Base-by-base conservation (phyloP, 1,140 invertebrate genomes). In the Mamestra configurata region DNA sequence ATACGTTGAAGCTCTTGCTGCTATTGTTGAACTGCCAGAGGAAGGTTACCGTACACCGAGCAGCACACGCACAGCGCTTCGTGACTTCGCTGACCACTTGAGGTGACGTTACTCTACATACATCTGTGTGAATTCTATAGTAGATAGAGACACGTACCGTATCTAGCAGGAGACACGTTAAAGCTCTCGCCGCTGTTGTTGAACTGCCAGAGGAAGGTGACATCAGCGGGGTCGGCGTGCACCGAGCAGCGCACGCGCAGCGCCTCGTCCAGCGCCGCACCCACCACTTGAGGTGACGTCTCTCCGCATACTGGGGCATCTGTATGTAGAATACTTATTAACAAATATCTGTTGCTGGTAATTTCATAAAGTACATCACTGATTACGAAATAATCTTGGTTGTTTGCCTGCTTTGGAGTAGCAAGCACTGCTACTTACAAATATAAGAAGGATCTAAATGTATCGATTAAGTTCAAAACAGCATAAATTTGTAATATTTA, bases 21-120 rank as follows among this genome's bases (percentile, higher is more conserved):
- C 98, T 98, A 89, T 98, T 98, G 86, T 98, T 98, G 94, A 98
- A 98, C 86, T 98, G 97, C 98, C 98, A 98, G 8, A 97, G 95
- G 87, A 98, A 98, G 68, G 96, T 96, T 31, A 98, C 97, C 98
- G 73, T 97, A 97, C 20, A 99, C 98, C 55, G 97, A 96, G 88
- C 98, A 99, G 0, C 97, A 96, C 37, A 98, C 97, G 82, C 97
- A 97, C 11, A 98, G 96, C 0, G 97, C 96, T 90, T 98, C 98
- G 86, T 98, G n/a, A 97, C 66, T 98, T 91, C 1, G 98, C 98
- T 4, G 97, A 98, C 97, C 18, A 98, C 96, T 80, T 97, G 96
- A 0, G 97, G 95, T 13, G 96, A 96, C 76, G 96, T 96, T 77
- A 95, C 95, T 71, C 96, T 96, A 89, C 98, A 98, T 15, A 98